These are phyloP conservation scores for Corythornis madagascariensis DNA, from an alignment of 2,113 vertebrate species.

Conservation along the genomic window DNA sequence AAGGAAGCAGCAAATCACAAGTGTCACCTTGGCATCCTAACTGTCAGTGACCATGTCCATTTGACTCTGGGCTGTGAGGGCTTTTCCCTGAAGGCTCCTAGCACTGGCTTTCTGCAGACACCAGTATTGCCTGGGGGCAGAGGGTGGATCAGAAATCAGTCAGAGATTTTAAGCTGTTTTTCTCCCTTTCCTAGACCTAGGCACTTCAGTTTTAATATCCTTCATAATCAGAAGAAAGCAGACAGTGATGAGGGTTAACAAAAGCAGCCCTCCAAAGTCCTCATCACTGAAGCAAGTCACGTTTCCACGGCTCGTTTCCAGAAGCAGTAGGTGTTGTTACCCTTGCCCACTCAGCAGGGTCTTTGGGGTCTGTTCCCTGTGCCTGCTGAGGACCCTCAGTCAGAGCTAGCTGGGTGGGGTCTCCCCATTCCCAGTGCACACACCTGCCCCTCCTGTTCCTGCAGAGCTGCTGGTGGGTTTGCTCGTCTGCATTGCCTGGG, in stretches of 20 bases:
- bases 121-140: neutral
- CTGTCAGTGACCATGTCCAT: rapidly evolving
- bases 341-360: neutral
- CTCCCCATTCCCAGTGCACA: rapidly evolving
- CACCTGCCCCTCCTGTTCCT: neutral
- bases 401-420: neutral
- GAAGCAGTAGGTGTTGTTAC: neutral
- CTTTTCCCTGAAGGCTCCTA: neutral
- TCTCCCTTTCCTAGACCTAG: neutral
- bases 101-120: neutral
- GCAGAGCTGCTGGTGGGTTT: neutral
- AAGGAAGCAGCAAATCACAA: neutral
- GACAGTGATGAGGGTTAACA: neutral
- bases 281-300: neutral
- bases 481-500: neutral
- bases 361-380: neutral
- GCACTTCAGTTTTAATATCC: neutral
- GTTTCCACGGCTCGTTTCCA: neutral
- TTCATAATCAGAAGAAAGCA: neutral
- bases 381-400: neutral
- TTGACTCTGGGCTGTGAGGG: neutral
- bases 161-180: neutral
- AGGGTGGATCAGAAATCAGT: neutral
- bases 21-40: neutral
- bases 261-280: neutral